A percentile compares a stretch with the other conserved stretches of the same genome.
These are phyloP conservation scores for Aphyosemion australe DNA, from an alignment of 2,113 vertebrate genomes.

Conservation along the genomic window DNA sequence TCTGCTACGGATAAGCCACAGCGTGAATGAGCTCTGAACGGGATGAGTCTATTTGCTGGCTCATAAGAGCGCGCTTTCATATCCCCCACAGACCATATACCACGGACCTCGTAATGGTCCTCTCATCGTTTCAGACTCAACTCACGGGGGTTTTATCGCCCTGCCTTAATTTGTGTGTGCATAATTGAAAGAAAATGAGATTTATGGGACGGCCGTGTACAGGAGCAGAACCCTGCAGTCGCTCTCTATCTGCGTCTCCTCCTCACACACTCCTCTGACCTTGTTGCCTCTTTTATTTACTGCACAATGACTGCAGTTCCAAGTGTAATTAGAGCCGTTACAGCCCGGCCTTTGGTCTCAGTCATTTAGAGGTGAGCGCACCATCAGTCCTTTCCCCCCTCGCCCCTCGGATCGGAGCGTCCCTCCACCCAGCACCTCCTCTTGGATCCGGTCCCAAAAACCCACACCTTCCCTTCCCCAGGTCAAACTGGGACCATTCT, in stretches of 20 bases:
- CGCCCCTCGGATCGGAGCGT: neutral
- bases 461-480: conserved; percentile 4
- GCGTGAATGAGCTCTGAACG: conserved; percentile 49
- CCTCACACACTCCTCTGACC: conserved; percentile 40
- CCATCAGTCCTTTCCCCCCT: conserved; percentile 31
- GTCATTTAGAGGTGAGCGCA: conserved; percentile 57
- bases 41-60: conserved; percentile 67
- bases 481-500: conserved; percentile 29
- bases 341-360: conserved; percentile 52
- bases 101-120: conserved; percentile 45
- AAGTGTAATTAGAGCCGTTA: conserved; percentile 63
- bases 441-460: neutral
- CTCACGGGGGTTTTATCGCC: conserved; percentile 52
- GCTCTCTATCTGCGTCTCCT: conserved; percentile 17
- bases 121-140: conserved; percentile 56
- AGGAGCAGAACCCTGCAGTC: conserved; percentile 27
- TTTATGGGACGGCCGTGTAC: conserved; percentile 42
- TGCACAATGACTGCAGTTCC: conserved; percentile 59
- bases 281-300: conserved; percentile 68
- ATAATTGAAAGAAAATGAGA: conserved; percentile 68
- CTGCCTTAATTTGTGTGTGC: conserved; percentile 66
- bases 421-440: conserved; percentile 10
- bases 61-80: conserved; percentile 36
- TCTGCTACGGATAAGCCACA: conserved; percentile 12
- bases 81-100: conserved; percentile 50